Base-by-base conservation (phyloP, 92 coral and sea anemone genomes). In the Isaurus tuberculatus region DNA sequence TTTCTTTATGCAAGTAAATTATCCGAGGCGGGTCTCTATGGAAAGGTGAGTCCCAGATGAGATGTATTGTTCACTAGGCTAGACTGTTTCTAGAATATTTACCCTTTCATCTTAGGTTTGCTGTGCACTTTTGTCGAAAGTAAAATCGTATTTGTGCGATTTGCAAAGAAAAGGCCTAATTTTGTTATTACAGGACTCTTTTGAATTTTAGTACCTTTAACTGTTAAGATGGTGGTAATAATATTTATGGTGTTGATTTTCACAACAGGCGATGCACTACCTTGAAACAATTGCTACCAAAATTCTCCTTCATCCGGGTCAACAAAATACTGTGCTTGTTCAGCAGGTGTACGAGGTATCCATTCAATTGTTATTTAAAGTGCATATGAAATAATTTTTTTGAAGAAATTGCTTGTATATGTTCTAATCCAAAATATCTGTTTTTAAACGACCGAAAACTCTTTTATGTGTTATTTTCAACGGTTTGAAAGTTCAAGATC, bases 221-320 rank as follows among this genome's bases (percentile, higher is more conserved):
- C 11, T 40, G 10, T 40, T 2, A 40, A 40, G 11, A 4, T 13
- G 10, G 11, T 29, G 34, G 2, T 63, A 25, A 2, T 26, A 63
- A 67, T 14, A 19, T 31, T 11, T 42, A 26, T 42, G n/a, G 7
- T 6, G 25, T 26, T 27, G 33, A 4, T 72, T 11, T 60, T 77
- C 1, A n/a, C n/a, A 57, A 57, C 57, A 77, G 82, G 82, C 82
- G 25, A 77, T 77, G 82, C 82, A 77, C 22, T 77, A 77, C 31
- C 46, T 77, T 33, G 82, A 77, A 28, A 77, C 68, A 16, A 58
- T 77, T 36, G 82, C 82, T 60, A 15, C 70, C 11, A 77, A n/a
- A 58, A 77, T 77, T 44, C 43, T 77, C 6, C 70, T 58, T 14
- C 82, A 77, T n/a, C 82, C 82, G 2, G 70, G 70, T 23, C 82